Evolutionary conservation across 2,888 invertebrate genomes (phyloP).

Genomic region (Ptilodon capucinus): DNA sequence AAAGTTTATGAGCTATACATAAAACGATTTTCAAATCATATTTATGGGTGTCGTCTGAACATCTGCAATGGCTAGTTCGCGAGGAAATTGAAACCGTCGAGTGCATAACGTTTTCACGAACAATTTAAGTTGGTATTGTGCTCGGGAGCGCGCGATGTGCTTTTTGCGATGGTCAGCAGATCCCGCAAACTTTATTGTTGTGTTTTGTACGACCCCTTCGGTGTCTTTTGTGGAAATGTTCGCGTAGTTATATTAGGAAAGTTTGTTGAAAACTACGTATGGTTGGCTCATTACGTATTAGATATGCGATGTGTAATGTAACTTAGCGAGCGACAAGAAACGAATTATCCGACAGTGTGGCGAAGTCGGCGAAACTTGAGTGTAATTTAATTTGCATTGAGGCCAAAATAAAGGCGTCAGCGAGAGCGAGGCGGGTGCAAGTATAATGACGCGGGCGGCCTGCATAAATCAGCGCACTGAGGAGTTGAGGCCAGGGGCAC

Average conservation of each 20-base stretch:
- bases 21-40: slow-evolving; percentile 82
- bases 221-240: slow-evolving; percentile 58
- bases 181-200: slow-evolving; percentile 68
- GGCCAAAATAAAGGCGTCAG: slow-evolving; percentile 62
- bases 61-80: slow-evolving; percentile 76
- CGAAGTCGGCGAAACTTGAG: slow-evolving; percentile 69
- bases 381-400: slow-evolving; percentile 74
- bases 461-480: slow-evolving; percentile 43
- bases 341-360: slow-evolving; percentile 57
- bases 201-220: slow-evolving; percentile 51
- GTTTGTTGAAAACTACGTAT: slow-evolving; percentile 30
- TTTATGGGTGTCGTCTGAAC: slow-evolving; percentile 75
- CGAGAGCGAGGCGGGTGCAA: slow-evolving; percentile 41
- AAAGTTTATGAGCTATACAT: slow-evolving; percentile 81
- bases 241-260: slow-evolving; percentile 48
- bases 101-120: slow-evolving; percentile 78
- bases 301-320: slow-evolving; percentile 28
- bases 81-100: slow-evolving; percentile 78
- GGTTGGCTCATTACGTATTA: slow-evolving; percentile 31
- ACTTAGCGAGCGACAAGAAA: slow-evolving; percentile 46
- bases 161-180: slow-evolving; percentile 70
- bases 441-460: slow-evolving; percentile 40
- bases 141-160: slow-evolving; percentile 61
- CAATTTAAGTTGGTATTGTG: slow-evolving; percentile 79
- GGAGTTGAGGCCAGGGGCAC: too few species aligned